Base-by-base conservation (phyloP, 2,888 invertebrate species). In the Athalia circularis region DNA sequence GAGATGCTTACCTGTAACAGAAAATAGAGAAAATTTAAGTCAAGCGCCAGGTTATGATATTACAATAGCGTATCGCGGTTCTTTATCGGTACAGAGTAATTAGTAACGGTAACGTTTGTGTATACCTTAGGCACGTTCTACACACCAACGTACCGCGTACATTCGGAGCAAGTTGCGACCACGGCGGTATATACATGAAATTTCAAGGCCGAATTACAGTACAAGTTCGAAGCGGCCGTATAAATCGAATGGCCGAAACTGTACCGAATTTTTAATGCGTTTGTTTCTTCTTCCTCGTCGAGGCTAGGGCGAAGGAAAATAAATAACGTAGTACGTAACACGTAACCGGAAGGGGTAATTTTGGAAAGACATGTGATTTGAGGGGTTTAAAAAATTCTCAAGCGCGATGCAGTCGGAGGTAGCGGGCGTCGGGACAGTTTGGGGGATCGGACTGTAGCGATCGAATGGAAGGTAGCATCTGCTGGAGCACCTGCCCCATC, bases 401-500 rank as follows among this genome's bases (percentile, higher is more conserved):
- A 62, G 11, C 43, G 45, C 6, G 11, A n/a, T 5, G 9, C 43
- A n/a, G n/a, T n/a, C n/a, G 7, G 47, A 47, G 47, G 70, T 72
- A 59, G 59, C 72, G 59, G 72, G 72, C 59, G 50, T 15, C 15
- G 43, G 64, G 62, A 75, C 62, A 75, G 62, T 75, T 43, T 2
- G 64, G 48, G 50, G 9, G 50, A 75, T 75, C 47, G 13, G 50
- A 29, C 29, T 4, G 15, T 52, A 64, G 62, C 8, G 47, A 47
- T 15, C 57, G n/a, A 62, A 50, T 62, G 52, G 4, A 47, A 13
- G 68, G 54, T 43, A 61, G 77, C 79, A 81, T 81, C 80, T 80
- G 81, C 79, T 79, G 57, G 68, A 76, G 72, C 81, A 81, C 77
- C 81, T 81, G 81, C 79, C 70, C 78, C 62, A 64, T 61, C 62